Evolutionary conservation across 2,113 vertebrate genomes (phyloP).

Genomic region (Terrapene triunguis): DNA sequence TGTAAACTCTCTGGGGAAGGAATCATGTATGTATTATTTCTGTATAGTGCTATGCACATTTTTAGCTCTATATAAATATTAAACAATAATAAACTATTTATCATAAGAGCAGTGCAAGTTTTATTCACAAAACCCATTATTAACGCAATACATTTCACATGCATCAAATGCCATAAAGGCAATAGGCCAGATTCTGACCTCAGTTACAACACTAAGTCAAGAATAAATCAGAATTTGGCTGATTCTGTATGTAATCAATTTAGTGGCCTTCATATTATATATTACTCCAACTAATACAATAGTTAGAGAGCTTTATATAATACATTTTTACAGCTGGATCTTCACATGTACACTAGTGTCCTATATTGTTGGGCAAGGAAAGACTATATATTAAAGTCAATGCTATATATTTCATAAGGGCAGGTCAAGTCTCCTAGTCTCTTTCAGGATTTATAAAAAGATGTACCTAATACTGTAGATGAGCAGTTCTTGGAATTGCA

Average conservation of each 20-base stretch:
- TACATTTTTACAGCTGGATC: not conserved
- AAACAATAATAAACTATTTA: not conserved
- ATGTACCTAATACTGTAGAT: fast-evolving
- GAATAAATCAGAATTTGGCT: not conserved
- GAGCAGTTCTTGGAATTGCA: not conserved
- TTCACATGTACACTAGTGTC: not conserved
- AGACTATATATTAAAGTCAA: not conserved
- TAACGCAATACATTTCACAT: fast-evolving
- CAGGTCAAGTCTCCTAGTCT: not conserved
- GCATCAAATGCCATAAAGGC: not conserved
- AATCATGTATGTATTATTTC: not conserved
- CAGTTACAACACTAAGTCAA: not conserved
- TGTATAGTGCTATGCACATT: not conserved
- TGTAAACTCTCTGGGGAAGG: not conserved
- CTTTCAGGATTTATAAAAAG: not conserved
- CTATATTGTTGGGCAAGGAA: not conserved
- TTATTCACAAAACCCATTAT: not conserved
- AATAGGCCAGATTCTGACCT: not conserved
- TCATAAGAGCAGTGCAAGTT: not conserved
- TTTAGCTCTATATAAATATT: not conserved
- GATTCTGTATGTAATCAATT: not conserved
- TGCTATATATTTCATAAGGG: not conserved
- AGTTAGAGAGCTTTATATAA: not conserved
- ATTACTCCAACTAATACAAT: not conserved
- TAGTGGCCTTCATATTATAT: not conserved